Percentiles rank a stretch among this genome's conserved stretches.
These are phyloP conservation scores for Spinus olivaceus DNA, from an alignment of 2,797 vertebrate species.

Conservation along the genomic window DNA sequence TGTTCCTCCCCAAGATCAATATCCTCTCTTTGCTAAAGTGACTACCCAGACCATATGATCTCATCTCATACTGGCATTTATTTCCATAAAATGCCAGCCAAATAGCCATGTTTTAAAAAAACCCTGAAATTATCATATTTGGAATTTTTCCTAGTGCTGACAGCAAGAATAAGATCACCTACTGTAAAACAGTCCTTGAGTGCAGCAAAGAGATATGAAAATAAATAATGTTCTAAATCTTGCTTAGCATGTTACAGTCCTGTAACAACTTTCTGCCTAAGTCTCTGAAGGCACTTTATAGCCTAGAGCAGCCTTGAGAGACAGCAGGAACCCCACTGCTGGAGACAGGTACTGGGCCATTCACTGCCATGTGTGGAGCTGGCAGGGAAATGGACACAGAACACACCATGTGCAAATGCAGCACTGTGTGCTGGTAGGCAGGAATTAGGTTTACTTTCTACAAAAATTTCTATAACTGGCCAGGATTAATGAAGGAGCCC, in stretches of 20 bases:
- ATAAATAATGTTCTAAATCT: background rate
- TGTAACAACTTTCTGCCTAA: background rate
- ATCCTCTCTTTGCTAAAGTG: background rate
- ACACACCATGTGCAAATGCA: background rate
- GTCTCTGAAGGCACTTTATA: background rate
- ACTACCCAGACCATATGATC: background rate
- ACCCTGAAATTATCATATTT: background rate
- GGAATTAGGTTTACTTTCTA: background rate
- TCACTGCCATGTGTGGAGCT: fast-evolving
- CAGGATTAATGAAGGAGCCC: background rate
- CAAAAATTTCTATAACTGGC: background rate
- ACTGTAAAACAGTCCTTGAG: background rate
- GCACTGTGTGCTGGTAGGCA: background rate
- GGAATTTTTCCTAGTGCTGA: background rate
- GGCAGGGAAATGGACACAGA: background rate
- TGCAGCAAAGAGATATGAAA: constrained; percentile 1
- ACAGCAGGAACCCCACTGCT: background rate
- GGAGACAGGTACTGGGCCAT: background rate
- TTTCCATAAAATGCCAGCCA: background rate
- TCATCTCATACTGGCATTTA: background rate
- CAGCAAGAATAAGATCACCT: background rate
- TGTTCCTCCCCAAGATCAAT: background rate
- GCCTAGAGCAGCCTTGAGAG: background rate
- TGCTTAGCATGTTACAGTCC: background rate
- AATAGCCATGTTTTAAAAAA: background rate